Base-by-base conservation (phyloP, 2,113 vertebrate species). In the Rhea americana region DNA sequence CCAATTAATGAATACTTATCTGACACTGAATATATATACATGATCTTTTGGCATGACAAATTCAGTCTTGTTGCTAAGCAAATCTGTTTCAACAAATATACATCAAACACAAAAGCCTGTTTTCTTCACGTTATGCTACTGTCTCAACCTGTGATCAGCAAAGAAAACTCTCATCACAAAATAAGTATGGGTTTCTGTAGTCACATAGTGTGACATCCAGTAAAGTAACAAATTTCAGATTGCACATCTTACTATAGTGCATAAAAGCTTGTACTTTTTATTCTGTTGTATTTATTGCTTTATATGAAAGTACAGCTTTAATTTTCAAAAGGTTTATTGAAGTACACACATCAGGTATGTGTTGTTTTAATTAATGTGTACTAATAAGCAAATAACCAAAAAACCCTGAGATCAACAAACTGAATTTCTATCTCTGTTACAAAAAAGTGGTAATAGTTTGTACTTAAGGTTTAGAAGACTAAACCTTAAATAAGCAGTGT, bases 351-450 rank as follows among this genome's bases (percentile, higher is more conserved):
- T 51, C 50, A 75, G 87, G 82, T 90, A 91, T 82, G 76, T 58
- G 74, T 56, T 83, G 9, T 71, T 84, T 95, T 77, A 94, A 71
- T 61, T 95, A 96, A 88, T 66, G 85, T 90, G 14, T 95, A 91
- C 90, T 91, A 93, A 96, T 84, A 96, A 92, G 63, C 72, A 96
- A 96, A 94, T 96, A 97, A 96, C 82, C 93, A 58, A 72, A 93
- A 96, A 93, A 5, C 43, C 26, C 35, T 79, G 94, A 84, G n/a
- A 86, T 61, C 86, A 96, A 87, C 72, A 80, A 55, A 87, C 88
- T 94, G 89, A 89, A 96, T 95, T 95, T 77, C 71, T 39, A 51
- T 91, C 95, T 95, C 68, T 63, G 76, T 75, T 92, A 84, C 68
- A 87, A 93, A 84, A 67, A 91, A 90, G 58, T 63, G 86, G 50